Conservation (phyloP, 2,797 vertebrate species). For the Fistularia commersonii region DNA sequence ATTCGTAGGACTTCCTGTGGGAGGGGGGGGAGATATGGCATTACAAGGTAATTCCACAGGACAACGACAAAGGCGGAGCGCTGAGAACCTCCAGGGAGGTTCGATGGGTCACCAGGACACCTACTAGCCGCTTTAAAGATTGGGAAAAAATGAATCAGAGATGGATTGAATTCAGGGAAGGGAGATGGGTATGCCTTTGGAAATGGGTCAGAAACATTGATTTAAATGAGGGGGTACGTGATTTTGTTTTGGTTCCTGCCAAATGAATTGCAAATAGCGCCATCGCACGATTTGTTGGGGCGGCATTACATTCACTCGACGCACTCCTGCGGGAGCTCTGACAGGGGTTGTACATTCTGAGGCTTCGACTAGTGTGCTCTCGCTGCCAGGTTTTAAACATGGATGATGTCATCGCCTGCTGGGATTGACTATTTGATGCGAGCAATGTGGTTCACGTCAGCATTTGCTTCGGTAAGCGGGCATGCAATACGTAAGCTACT, state of each 20-base stretch:
- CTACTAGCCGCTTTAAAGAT: too few species aligned
- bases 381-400: conserved; percentile 46
- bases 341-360: conserved; percentile 47
- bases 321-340: conserved; percentile 4
- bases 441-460: conserved; percentile 52
- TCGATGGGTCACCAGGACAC: too few species aligned
- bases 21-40: conserved; percentile 25
- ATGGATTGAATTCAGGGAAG: too few species aligned
- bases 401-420: conserved; percentile 46
- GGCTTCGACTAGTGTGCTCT: conserved; percentile 53
- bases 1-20: conserved; percentile 93
- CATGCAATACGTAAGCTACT: neutral
- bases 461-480: conserved; percentile 1
- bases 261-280: too few species aligned
- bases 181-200: too few species aligned
- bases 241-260: too few species aligned
- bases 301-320: too few species aligned
- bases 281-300: too few species aligned
- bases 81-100: too few species aligned
- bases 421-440: neutral
- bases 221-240: too few species aligned
- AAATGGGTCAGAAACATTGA: too few species aligned
- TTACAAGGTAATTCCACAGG: conserved; percentile 10
- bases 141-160: too few species aligned
- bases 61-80: neutral